Conservation (phyloP, 2,113 vertebrate species). For the Melanocharis versteri region DNA sequence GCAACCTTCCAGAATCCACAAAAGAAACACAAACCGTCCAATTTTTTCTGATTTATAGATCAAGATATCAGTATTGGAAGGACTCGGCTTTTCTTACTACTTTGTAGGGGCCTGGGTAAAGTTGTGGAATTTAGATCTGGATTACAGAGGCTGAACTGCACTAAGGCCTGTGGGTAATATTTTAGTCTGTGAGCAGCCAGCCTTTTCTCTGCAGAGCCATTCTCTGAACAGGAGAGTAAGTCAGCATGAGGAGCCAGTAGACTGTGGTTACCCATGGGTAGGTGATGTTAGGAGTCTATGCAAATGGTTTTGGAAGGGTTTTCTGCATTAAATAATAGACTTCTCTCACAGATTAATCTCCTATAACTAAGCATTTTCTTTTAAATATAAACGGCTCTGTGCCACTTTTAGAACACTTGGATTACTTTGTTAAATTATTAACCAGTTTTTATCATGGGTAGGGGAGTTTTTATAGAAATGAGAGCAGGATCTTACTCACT, state of each 20-base stretch:
- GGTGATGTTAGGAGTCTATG: not conserved
- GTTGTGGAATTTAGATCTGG: not conserved
- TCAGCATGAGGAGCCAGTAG: not conserved
- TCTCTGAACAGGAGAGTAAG: not conserved
- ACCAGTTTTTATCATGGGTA: constrained; percentile 47
- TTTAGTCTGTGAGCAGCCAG: not conserved
- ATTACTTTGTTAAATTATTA: constrained; percentile 67
- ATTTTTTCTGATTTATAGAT: not conserved
- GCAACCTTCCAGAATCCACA: not conserved
- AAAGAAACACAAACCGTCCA: not conserved
- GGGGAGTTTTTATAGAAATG: constrained; percentile 56
- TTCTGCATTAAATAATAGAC: constrained; percentile 10
- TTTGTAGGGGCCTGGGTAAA: not conserved
- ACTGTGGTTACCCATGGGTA: not conserved
- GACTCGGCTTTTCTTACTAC: not conserved
- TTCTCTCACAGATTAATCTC: constrained; percentile 7
- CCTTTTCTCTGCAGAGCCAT: not conserved
- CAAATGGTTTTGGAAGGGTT: not conserved
- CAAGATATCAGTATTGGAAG: not conserved
- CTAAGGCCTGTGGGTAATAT: not conserved
- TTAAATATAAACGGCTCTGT: constrained; percentile 23
- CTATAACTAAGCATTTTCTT: constrained; percentile 27
- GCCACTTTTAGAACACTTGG: constrained; percentile 52
- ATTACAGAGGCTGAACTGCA: not conserved
- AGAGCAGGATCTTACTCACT: constrained; percentile 56